These are phyloP conservation scores for Belonocnema kinseyi DNA, from an alignment of 1,140 invertebrate genomes.

Conservation along the genomic window DNA sequence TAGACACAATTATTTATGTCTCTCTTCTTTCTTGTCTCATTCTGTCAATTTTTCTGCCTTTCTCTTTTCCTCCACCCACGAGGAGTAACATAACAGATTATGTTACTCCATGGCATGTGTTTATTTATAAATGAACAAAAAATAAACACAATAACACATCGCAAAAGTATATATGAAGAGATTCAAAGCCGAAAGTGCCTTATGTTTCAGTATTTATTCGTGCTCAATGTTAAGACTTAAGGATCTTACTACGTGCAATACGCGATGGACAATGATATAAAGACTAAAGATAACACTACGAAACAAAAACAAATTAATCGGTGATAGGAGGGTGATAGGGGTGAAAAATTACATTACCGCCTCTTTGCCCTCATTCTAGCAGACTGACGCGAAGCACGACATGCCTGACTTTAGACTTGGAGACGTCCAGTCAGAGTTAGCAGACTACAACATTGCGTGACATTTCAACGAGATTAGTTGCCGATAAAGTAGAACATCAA, in stretches of 20 bases:
- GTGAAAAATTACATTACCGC: neutral
- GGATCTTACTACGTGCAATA: neutral
- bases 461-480: no score
- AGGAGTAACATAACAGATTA: neutral
- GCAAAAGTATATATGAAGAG: no score
- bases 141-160: no score
- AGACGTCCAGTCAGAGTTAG: no score
- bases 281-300: neutral
- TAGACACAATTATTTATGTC: neutral
- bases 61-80: neutral
- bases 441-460: no score
- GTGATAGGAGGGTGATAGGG: neutral
- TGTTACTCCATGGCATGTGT: neutral
- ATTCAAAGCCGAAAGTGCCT: no score
- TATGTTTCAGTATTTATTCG: no score
- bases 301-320: slow-evolving; percentile 16
- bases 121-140: neutral
- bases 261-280: neutral
- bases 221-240: neutral
- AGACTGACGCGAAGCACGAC: neutral
- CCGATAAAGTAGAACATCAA: no score
- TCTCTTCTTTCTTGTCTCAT: slow-evolving; percentile 15
- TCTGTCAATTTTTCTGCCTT: neutral
- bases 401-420: no score
- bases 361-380: neutral